A percentile compares a stretch with the other conserved stretches of the same genome.
Evolutionary conservation across 2,888 invertebrate species (phyloP).

Genomic region (Macrophya alboannulata): DNA sequence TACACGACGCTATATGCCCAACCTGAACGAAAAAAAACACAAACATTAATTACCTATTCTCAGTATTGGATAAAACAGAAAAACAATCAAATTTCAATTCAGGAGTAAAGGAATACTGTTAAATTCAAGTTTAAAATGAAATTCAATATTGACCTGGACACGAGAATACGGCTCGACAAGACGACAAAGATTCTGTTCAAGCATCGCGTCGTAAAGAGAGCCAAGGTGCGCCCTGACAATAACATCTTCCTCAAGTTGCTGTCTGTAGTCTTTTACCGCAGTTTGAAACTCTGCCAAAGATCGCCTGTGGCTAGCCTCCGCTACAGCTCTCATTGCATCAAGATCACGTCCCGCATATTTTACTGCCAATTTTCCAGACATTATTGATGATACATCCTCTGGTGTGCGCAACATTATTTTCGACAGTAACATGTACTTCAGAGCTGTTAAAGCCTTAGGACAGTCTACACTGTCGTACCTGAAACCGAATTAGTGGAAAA

Average conservation of each 20-base stretch:
- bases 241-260: constrained; percentile 96
- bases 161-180: constrained; percentile 99
- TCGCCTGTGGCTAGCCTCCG: constrained; percentile 97
- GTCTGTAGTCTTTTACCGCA: constrained; percentile 92
- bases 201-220: constrained; percentile 98
- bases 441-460: constrained; percentile 94
- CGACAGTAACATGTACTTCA: constrained; percentile 99
- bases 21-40: constrained; percentile 79
- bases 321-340: constrained; percentile 99
- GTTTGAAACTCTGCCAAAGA: constrained; percentile 98
- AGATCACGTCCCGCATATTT: constrained; percentile 98
- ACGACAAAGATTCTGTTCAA: constrained; percentile 99
- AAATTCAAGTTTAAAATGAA: constrained; percentile 20
- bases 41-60: not conserved
- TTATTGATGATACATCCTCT: constrained; percentile 97
- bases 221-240: constrained; percentile 98
- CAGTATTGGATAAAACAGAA: constrained; percentile 1
- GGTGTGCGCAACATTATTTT: constrained; percentile 99
- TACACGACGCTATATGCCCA: constrained; percentile 94
- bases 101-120: not conserved
- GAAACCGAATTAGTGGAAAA: constrained; percentile 23
- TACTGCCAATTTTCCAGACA: constrained; percentile 97
- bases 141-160: constrained; percentile 86
- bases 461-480: constrained; percentile 93
- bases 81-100: constrained; percentile 20